Conservation (phyloP, 2,113 vertebrate genomes). For the Cygnus buccinator region DNA sequence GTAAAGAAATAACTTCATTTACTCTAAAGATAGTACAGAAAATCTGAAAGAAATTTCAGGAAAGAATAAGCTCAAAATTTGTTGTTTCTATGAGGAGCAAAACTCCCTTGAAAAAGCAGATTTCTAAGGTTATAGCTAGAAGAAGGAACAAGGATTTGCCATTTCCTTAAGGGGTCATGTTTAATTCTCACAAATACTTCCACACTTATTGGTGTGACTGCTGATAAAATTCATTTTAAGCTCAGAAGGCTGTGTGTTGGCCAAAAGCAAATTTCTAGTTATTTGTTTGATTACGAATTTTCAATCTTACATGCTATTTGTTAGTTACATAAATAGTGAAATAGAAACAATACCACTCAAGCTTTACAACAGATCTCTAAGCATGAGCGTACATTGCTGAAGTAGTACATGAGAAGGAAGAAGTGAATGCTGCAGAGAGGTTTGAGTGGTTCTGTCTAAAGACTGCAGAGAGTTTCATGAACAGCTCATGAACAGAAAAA, state of each 20-base stretch:
- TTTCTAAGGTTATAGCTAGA: neutral
- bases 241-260: neutral
- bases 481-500: neutral
- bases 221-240: neutral
- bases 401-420: neutral
- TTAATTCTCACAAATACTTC: neutral
- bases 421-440: neutral
- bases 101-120: neutral
- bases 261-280: neutral
- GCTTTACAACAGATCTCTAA: neutral
- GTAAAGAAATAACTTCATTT: neutral
- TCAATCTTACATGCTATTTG: neutral
- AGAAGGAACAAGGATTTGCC: neutral
- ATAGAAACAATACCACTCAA: neutral
- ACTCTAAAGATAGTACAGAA: neutral
- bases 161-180: neutral
- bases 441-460: neutral
- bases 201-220: neutral
- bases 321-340: neutral
- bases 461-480: neutral
- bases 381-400: neutral
- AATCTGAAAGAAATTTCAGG: neutral
- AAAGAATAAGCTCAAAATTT: neutral
- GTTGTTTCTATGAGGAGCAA: neutral
- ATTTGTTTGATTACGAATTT: neutral